Evolutionary conservation across 2,888 invertebrate genomes (phyloP).

Genomic region (Melieria picta): DNA sequence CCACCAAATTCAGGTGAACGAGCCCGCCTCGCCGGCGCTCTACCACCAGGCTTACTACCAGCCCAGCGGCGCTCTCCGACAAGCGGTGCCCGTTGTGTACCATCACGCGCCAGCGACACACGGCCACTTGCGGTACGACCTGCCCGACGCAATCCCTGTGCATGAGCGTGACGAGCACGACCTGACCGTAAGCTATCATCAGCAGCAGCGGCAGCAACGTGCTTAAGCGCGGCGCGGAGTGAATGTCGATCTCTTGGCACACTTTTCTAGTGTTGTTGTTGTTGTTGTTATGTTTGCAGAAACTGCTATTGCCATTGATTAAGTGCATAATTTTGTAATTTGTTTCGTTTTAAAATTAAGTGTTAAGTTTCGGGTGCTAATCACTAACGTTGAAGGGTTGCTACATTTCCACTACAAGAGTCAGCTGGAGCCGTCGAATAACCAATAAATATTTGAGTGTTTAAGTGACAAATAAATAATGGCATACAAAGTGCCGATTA

Average conservation of each 20-base stretch:
- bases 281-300: slow-evolving; percentile 17
- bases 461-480: no score
- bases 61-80: slow-evolving; percentile 49
- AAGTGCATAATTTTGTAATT: background rate
- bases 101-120: slow-evolving; percentile 22
- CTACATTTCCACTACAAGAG: no score
- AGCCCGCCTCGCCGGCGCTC: slow-evolving; percentile 64
- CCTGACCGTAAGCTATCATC: slow-evolving; percentile 17
- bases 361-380: no score
- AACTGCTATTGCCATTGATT: slow-evolving; percentile 25
- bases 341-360: no score
- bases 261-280: background rate
- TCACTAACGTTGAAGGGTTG: no score
- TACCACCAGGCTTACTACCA: slow-evolving; percentile 55
- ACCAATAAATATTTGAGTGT: no score
- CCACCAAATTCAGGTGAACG: slow-evolving; percentile 70
- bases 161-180: slow-evolving; percentile 19
- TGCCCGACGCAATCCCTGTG: slow-evolving; percentile 28
- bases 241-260: background rate
- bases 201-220: slow-evolving; percentile 2
- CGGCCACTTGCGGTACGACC: slow-evolving; percentile 30
- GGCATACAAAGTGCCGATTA: no score
- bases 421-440: no score
- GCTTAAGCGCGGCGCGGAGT: background rate
- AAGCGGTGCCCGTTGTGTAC: slow-evolving; percentile 21